phyloP scores from a whole-genome alignment of 2,888 invertebrate genomes.

The Helobdella robusta region DNA sequence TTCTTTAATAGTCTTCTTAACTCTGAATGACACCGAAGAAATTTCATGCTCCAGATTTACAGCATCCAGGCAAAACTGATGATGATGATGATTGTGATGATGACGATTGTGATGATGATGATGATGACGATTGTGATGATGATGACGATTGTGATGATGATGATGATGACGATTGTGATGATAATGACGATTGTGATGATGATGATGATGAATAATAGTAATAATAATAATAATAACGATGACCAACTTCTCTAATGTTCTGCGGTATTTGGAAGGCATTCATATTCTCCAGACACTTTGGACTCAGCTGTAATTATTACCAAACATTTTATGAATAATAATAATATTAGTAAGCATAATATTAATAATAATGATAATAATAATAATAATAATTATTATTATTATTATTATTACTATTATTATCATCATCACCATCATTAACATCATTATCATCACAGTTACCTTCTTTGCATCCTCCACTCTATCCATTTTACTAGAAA shows the following conservation, averaged over 20 bases:
- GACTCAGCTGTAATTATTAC: background rate
- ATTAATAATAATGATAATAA: too few relatives aligned
- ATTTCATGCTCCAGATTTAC: background rate
- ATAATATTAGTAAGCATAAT: too few relatives aligned
- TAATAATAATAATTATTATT: too few relatives aligned
- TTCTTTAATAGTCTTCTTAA: background rate
- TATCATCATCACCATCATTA: too few relatives aligned
- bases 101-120: background rate
- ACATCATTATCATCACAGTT: too few relatives aligned
- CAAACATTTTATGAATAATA: too few relatives aligned
- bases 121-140: too few relatives aligned
- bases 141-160: background rate
- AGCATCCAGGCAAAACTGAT: background rate
- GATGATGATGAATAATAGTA: background rate
- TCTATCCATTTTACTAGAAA: too few relatives aligned
- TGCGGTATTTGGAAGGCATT: background rate
- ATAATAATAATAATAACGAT: constrained; percentile 6
- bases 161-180: background rate
- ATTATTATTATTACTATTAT: too few relatives aligned
- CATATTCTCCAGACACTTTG: constrained; percentile 4
- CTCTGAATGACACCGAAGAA: background rate
- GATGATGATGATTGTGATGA: background rate
- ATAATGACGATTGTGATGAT: background rate
- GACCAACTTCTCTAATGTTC: constrained; percentile 4
- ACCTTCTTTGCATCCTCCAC: too few relatives aligned